These are phyloP conservation scores for Ruditapes philippinarum DNA, from an alignment of 1,140 invertebrate genomes.

Conservation along the genomic window DNA sequence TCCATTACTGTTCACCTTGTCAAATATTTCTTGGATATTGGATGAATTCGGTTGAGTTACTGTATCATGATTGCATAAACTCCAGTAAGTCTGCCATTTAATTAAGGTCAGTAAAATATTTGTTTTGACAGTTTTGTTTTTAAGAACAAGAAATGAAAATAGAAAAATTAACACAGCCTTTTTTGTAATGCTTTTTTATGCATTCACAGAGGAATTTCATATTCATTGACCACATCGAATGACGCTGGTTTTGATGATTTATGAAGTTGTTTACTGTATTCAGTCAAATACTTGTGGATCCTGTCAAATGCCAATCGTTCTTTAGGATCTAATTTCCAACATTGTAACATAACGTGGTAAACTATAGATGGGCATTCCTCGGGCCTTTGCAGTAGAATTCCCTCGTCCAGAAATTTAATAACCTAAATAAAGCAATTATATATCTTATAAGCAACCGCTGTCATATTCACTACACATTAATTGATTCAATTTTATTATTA, in stretches of 20 bases:
- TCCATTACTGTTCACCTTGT: too few species aligned
- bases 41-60: too few species aligned
- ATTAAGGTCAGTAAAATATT: too few species aligned
- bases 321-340: slow-evolving; percentile 94
- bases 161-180: too few species aligned
- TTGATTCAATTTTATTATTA: too few species aligned
- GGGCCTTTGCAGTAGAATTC: slow-evolving; percentile 94
- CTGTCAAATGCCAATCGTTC: slow-evolving; percentile 92
- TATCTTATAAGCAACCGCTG: too few species aligned
- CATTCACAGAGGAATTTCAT: slow-evolving; percentile 56
- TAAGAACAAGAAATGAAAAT: background rate
- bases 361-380: slow-evolving; percentile 93
- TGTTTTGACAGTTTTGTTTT: too few species aligned
- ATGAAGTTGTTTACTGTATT: slow-evolving; percentile 77
- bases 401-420: slow-evolving; percentile 93
- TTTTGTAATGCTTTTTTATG: background rate
- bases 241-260: slow-evolving; percentile 48
- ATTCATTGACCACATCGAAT: slow-evolving; percentile 49
- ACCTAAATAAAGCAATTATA: slow-evolving; percentile 88
- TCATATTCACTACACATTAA: too few species aligned
- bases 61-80: too few species aligned
- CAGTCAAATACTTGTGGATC: slow-evolving; percentile 90
- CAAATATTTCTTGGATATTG: too few species aligned
- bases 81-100: too few species aligned
- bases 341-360: slow-evolving; percentile 93